Base-by-base conservation (phyloP, 2,888 invertebrate genomes). In the Boloria euphrosyne region DNA sequence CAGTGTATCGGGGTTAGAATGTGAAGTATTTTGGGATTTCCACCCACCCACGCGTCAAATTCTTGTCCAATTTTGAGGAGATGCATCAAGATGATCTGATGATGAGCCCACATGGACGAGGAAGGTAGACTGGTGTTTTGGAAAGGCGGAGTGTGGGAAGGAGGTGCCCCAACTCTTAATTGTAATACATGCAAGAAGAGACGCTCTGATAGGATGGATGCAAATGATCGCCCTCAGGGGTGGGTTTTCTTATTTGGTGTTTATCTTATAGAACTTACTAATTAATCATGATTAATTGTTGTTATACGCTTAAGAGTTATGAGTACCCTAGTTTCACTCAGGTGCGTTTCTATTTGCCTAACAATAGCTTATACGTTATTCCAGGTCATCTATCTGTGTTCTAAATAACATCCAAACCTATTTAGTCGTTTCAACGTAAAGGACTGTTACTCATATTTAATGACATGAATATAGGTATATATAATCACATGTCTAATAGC, bases 131-230 rank as follows among this genome's bases (percentile, higher is more conserved):
- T 91, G 67, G 84, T 90, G 71, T 90, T 90, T 75, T 91, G 91
- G 91, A 90, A 91, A 78, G 84, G 85, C 47, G 91, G 91, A 60
- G 78, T 91, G 70, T 90, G 90, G 90, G 90, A 89, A 74, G 87
- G 85, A 2, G 88, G 83, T 51, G 89, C 90, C 17, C 91, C 90
- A 60, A 89, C 91, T 69, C 79, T 91, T 51, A 84, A 71, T 74
- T 91, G 91, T 74, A 87, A 88, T 77, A 91, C 90, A 70, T 91
- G 91, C 76, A 90, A 89, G 80, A 89, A 88, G 77, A 83, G 92
- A 55, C 83, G 90, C 55, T 83, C 85, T n/a, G 90, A 89, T 71
- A 89, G 88, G 72, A 91, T 90, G 90, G 84, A 76, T 68, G 89
- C 82, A 7, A 86, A 84, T 71, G 89, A 87, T 64, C 80, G 86